Conservation (phyloP, 2,797 vertebrate species). For the Myotis vivesi region DNA sequence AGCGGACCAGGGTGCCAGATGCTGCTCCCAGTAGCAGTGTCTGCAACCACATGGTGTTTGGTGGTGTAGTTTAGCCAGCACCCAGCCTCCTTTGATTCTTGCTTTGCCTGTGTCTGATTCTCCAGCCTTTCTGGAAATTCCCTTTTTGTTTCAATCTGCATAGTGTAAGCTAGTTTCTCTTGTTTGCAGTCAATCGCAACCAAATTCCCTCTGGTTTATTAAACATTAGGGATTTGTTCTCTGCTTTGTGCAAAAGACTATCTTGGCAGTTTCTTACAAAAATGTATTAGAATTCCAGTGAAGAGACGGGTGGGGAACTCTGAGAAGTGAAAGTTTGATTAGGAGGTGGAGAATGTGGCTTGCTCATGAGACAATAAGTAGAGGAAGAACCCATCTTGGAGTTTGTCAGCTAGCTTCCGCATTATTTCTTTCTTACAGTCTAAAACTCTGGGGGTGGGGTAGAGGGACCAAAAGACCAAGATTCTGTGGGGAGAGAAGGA, state of each 20-base stretch:
- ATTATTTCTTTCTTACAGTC: not conserved
- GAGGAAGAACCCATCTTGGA: not conserved
- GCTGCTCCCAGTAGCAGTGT: not conserved
- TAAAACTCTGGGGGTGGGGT: not conserved
- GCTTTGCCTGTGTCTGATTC: not conserved
- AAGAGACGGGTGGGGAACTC: not conserved
- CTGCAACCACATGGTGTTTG: not conserved
- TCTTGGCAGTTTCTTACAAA: not conserved
- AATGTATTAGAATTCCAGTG: not conserved
- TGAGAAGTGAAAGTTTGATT: not conserved
- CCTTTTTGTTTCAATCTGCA: constrained; percentile 2
- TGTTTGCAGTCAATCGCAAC: not conserved
- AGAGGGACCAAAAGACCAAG: not conserved
- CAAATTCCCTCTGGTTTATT: not conserved
- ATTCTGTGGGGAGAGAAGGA: not conserved
- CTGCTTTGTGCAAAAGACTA: not conserved
- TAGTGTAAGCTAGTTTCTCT: not conserved
- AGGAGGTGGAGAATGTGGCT: not conserved
- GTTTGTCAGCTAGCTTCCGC: not conserved
- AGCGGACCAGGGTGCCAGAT: not conserved
- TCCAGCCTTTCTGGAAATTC: not conserved
- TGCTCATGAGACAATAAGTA: not conserved
- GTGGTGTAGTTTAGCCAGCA: not conserved
- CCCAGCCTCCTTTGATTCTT: not conserved
- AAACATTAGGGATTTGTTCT: not conserved